phyloP scores from a whole-genome alignment of 2,888 invertebrate species.

The Lathronympha strigana region DNA sequence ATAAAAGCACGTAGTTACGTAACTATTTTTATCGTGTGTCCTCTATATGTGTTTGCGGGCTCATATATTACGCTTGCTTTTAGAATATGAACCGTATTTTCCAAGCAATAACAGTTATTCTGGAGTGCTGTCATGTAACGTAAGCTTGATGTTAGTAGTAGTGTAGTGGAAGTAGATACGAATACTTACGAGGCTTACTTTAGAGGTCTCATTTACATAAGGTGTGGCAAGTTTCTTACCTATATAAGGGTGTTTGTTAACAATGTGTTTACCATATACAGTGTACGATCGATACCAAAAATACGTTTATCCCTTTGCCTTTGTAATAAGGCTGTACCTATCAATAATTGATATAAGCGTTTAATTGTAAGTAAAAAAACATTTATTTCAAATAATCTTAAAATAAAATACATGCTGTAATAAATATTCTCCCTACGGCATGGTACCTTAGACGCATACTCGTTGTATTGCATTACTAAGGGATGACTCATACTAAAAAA shows the following conservation, averaged over 20 bases:
- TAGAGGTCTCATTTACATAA: slow-evolving; percentile 23
- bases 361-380: too few relatives aligned
- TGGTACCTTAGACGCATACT: too few relatives aligned
- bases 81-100: slow-evolving; percentile 8
- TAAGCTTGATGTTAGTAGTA: background rate
- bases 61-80: slow-evolving; percentile 1
- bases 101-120: background rate
- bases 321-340: too few relatives aligned
- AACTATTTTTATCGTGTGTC: slow-evolving; percentile 34
- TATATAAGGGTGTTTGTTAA: background rate
- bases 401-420: too few relatives aligned
- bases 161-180: slow-evolving; percentile 16
- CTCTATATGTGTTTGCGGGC: slow-evolving; percentile 4
- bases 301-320: too few relatives aligned
- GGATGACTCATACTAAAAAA: too few relatives aligned
- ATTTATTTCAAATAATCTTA: too few relatives aligned
- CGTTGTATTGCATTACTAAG: too few relatives aligned
- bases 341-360: too few relatives aligned
- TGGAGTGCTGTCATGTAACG: background rate
- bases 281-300: too few relatives aligned
- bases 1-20: slow-evolving; percentile 50
- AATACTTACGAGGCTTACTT: slow-evolving; percentile 20
- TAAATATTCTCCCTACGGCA: too few relatives aligned
- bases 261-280: background rate
- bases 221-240: background rate